These are phyloP conservation scores for Pangasianodon gigas DNA, from an alignment of 2,113 vertebrate genomes.

Conservation along the genomic window DNA sequence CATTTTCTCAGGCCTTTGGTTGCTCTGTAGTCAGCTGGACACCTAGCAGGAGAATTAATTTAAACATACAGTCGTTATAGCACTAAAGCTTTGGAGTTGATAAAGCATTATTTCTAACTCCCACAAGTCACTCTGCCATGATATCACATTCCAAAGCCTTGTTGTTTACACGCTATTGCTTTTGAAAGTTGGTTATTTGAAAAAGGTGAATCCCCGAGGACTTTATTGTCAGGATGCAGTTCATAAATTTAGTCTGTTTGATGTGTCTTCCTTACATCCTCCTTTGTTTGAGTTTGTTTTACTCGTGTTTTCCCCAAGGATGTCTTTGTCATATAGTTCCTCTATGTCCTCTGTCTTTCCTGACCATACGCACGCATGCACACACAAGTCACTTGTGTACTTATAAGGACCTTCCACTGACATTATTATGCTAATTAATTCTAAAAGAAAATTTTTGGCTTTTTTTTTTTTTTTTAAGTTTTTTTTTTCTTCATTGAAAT, in stretches of 20 bases:
- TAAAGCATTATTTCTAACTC: background rate
- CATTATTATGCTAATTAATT: background rate
- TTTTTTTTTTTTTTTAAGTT: background rate
- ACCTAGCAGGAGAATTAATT: background rate
- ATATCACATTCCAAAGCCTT: no score
- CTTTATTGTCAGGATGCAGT: slow-evolving; percentile 46
- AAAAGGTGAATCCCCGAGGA: slow-evolving; percentile 18
- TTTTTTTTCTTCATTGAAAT: background rate
- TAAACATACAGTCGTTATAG: background rate
- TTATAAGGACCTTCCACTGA: background rate
- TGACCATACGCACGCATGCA: background rate
- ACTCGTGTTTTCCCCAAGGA: slow-evolving; percentile 36
- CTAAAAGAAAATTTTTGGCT: background rate
- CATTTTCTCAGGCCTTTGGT: background rate
- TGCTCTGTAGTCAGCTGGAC: background rate
- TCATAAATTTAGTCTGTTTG: slow-evolving; percentile 52
- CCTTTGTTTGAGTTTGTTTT: slow-evolving; percentile 33
- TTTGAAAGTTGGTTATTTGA: slow-evolving; percentile 15
- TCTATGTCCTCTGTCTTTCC: slow-evolving; percentile 28
- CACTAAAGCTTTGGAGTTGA: background rate
- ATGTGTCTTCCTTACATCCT: slow-evolving; percentile 46
- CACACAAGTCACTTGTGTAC: background rate
- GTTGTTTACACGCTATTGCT: slow-evolving; percentile 11
- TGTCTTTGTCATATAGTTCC: slow-evolving; percentile 31
- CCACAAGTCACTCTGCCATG: background rate